Percentiles rank a stretch among this genome's conserved stretches.
These are phyloP conservation scores for Anticlea derivata DNA, from an alignment of 2,888 invertebrate species.

Conservation along the genomic window DNA sequence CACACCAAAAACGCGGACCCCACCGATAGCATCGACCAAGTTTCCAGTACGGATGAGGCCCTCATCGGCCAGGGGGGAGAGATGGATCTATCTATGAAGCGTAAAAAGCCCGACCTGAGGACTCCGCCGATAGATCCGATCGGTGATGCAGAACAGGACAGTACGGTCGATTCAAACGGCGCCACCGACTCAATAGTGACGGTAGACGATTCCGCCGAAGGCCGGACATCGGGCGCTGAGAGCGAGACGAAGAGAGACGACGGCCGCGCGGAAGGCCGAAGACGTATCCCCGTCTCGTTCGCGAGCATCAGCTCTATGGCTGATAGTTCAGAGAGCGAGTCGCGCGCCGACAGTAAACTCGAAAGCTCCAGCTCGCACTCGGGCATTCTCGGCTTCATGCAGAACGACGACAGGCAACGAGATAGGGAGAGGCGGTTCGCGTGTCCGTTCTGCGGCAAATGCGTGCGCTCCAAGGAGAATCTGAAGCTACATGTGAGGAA, in stretches of 20 bases:
- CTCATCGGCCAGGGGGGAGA: conserved; percentile 81
- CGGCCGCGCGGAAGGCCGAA: conserved; percentile 56
- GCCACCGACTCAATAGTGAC: conserved; percentile 76
- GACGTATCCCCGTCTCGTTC: conserved; percentile 75
- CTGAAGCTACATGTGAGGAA: conserved; percentile 94
- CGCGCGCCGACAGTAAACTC: conserved; percentile 75
- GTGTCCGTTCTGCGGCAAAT: conserved; percentile 95
- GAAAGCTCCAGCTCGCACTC: conserved; percentile 83
- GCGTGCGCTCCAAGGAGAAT: conserved; percentile 94
- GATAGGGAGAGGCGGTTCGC: conserved; percentile 91
- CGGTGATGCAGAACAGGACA: conserved; percentile 86
- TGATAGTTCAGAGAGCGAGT: conserved; percentile 78
- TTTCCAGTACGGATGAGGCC: conserved; percentile 89
- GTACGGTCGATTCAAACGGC: conserved; percentile 88
- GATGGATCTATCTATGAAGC: conserved; percentile 84
- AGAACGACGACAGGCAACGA: conserved; percentile 79
- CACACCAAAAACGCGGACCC: conserved; percentile 87
- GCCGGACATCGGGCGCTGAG: conserved; percentile 70
- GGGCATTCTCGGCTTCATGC: conserved; percentile 86
- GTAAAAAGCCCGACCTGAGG: conserved; percentile 68
- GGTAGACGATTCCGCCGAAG: conserved; percentile 76
- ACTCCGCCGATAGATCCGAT: conserved; percentile 77
- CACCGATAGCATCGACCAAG: conserved; percentile 85
- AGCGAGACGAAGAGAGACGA: conserved; percentile 67
- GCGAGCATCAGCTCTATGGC: conserved; percentile 81